Base-by-base conservation (phyloP, 2,797 vertebrate species). In the Anguilla obscura region DNA sequence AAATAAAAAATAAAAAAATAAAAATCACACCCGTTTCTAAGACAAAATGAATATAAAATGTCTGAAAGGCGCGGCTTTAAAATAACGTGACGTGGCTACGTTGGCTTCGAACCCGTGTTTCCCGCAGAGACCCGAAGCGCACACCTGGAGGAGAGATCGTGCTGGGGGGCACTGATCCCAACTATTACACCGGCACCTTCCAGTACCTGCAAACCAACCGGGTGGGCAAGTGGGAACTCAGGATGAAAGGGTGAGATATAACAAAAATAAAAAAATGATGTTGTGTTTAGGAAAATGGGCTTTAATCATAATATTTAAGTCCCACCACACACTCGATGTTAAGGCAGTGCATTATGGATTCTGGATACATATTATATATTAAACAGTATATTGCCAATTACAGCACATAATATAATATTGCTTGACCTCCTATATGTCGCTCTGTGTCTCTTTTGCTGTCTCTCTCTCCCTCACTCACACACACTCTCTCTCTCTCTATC, bases 131-230 rank as follows among this genome's bases (percentile, higher is more conserved):
- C 0, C 90, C 97, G 58, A 91, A 96, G 76, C 93, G 94, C 88
- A 96, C 94, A 10, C 96, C 97, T 0, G 98, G 98, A 0, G 98
- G 98, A 83, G 98, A 99, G 91, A 93, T 99, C 85, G 95, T 99
- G 88, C 95, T 99, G 0, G 98, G 98, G 0, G 98, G 98, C 89
- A 98, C 96, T 0, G 98, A 99, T 91, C 97, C 98, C 0, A 94
- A 97, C 88, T 97, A 99, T 90, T 98, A 98, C 94, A 97, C 92
- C 0, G 98, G 98, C 1, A 94, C 92, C 18, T 99, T 99, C 91
- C 97, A 98, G 91, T 99, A 99, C 2, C 66, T 98, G 89, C 95
- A 94, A 79, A 90, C 97, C 87, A 97, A 92, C 91, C 96, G 96
- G 91, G 92, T 90, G 0, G 98, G 97, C 79, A 98, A 96, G 92